Base-by-base conservation (phyloP, 2,113 vertebrate species). In the Sapayoa aenigma region DNA sequence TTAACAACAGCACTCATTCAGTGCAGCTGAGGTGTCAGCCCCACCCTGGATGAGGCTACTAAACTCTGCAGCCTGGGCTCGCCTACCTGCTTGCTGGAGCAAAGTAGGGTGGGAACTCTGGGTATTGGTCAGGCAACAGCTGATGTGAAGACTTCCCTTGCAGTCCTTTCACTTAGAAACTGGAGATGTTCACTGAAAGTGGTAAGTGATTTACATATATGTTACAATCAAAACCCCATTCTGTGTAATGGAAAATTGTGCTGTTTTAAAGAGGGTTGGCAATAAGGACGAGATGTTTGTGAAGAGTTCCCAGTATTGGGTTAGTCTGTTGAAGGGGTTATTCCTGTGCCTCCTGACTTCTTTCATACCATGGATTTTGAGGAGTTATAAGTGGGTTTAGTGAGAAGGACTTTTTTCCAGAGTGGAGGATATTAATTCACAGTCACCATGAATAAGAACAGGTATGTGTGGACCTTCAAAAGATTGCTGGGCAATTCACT, bases 61-160 rank as follows among this genome's bases (percentile, higher is more conserved):
- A 63, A 58, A 13, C 16, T 42, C 41, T 71, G 22, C 22, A 46
- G 66, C 5, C 21, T 55, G 41, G 30, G 6, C 6, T 68, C 7
- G 1, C 2, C 7, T 41, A 7, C 3, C 5, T 23, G 30, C 8
- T 19, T 69, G 30, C 3, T 66, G 41, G 31, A 37, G 62, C 3
- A 27, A n/a, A 65, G 11, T 10, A 24, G 27, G 4, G 8, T 39
- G 11, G 13, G 1, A 11, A 1, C 2, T 35, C 4, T n/a, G 3
- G 10, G 22, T 39, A 5, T 3, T 46, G 9, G 17, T 1, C 5
- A 22, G 21, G n/a, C 47, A 59, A 44, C 2, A 18, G 33, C 8
- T n/a, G 35, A 15, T 44, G 65, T 39, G 27, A 17, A 56, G 39
- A 3, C 6, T 87, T 82, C 23, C 3, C 9, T 60, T 44, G 7